phyloP scores from a whole-genome alignment of 1,140 invertebrate species.

The Drosophila burlai region DNA sequence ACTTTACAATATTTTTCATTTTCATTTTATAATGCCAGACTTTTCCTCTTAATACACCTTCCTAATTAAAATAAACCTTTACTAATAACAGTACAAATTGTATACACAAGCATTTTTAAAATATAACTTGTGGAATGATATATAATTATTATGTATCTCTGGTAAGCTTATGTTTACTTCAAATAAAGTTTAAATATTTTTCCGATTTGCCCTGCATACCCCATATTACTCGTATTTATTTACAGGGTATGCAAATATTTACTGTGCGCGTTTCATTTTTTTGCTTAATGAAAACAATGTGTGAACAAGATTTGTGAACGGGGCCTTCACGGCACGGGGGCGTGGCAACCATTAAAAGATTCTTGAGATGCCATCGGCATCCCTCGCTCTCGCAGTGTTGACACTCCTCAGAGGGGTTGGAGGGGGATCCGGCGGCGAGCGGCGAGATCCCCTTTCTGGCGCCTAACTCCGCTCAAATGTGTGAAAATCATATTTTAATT shows the following conservation, averaged over 20 bases:
- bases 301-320: conserved; percentile 75
- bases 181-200: background rate
- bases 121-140: background rate
- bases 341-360: conserved; percentile 72
- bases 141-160: background rate
- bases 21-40: no score
- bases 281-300: conserved; percentile 82
- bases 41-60: no score
- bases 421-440: background rate
- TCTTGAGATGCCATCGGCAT: conserved; percentile 57
- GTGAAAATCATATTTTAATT: conserved; percentile 70
- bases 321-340: conserved; percentile 10
- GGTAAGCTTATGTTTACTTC: background rate
- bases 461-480: conserved; percentile 70
- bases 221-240: conserved; percentile 1
- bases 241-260: conserved; percentile 61
- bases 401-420: conserved; percentile 38
- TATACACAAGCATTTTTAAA: no score
- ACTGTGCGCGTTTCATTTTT: conserved; percentile 41
- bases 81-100: no score
- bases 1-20: no score
- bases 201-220: background rate
- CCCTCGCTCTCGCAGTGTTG: conserved; percentile 33
- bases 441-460: conserved; percentile 33
- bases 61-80: no score